phyloP scores from a whole-genome alignment of 2,113 vertebrate genomes.

The Lepus europaeus region DNA sequence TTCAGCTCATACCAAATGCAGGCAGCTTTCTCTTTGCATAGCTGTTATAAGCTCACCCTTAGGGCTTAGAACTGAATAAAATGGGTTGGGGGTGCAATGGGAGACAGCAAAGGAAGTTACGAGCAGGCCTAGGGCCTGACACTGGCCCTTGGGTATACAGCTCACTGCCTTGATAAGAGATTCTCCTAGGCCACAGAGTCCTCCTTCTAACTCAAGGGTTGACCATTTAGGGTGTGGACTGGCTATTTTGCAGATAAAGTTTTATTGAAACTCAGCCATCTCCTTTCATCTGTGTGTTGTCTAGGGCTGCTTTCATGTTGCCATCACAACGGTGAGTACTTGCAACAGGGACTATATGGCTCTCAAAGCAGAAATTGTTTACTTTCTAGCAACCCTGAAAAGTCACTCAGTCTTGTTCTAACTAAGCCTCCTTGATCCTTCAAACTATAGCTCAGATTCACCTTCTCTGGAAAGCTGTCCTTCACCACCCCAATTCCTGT shows the following conservation, averaged over 20 bases:
- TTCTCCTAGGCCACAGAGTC: not conserved
- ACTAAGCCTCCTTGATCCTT: conserved; percentile 27
- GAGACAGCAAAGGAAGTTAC: not conserved
- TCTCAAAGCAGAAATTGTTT: not conserved
- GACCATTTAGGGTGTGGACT: not conserved
- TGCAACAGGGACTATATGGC: not conserved
- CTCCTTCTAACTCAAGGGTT: not conserved
- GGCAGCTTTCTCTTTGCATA: conserved; percentile 35
- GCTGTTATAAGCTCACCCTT: conserved; percentile 15
- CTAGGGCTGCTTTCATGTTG: not conserved
- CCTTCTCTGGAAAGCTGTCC: not conserved
- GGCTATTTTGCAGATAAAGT: conserved; percentile 28
- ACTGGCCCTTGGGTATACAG: not conserved
- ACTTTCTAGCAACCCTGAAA: not conserved
- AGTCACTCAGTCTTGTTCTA: not conserved
- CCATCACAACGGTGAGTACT: not conserved
- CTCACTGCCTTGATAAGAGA: not conserved
- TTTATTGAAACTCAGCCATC: not conserved
- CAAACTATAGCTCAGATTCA: not conserved
- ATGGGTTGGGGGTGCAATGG: not conserved
- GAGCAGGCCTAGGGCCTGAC: not conserved
- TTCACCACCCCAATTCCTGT: not conserved
- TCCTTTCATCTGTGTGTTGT: not conserved
- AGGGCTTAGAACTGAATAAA: not conserved
- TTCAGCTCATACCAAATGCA: conserved; percentile 49